Conservation (phyloP, 2,797 vertebrate genomes). For the Gallirallus australis region DNA sequence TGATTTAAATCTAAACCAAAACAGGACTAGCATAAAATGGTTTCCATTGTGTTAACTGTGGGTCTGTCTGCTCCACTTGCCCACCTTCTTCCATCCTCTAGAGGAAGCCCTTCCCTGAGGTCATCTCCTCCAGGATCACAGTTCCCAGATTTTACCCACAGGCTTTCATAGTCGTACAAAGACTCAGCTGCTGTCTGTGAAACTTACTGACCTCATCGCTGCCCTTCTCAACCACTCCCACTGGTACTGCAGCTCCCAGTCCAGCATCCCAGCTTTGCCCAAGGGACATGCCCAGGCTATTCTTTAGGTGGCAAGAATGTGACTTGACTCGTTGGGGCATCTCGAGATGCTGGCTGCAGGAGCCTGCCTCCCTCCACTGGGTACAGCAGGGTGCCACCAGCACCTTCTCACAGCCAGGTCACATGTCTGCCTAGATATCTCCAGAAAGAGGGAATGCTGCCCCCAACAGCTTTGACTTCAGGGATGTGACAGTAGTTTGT, state of each 20-base stretch:
- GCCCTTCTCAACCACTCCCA: not conserved
- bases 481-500: not conserved
- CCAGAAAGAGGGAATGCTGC: not conserved
- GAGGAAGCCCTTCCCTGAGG: not conserved
- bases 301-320: rapidly evolving
- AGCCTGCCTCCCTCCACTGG: not conserved
- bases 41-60: rapidly evolving
- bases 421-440: not conserved
- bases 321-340: rapidly evolving
- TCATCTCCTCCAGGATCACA: not conserved
- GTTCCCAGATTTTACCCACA: not conserved
- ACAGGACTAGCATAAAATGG: not conserved
- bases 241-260: rapidly evolving
- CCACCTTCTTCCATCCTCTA: not conserved
- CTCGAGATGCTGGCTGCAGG: not conserved
- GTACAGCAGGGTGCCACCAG: not conserved
- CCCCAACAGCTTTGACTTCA: not conserved
- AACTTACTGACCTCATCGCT: not conserved
- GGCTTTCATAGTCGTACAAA: not conserved
- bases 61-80: not conserved
- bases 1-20: not conserved
- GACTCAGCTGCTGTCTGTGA: not conserved
- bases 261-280: not conserved
- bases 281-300: not conserved
- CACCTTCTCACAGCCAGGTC: not conserved